These are phyloP conservation scores for Dyspetes luteomarginatus DNA, from an alignment of 2,888 invertebrate species.

Conservation along the genomic window DNA sequence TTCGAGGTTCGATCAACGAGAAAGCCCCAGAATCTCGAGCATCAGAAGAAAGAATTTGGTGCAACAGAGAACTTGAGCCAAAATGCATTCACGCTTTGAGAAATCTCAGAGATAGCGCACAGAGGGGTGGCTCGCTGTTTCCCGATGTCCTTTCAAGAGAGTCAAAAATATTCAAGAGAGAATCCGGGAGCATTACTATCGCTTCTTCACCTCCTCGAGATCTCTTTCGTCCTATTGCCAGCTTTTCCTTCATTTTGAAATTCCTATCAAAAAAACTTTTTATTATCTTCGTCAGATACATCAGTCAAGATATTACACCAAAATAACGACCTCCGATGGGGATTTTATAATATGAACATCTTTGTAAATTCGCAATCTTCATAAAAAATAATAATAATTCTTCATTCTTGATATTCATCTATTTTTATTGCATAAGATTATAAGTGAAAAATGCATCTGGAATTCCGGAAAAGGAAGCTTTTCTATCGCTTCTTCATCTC, in stretches of 20 bases:
- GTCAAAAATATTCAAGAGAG: not conserved
- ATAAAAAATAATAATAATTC: no score
- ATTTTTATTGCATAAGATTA: no score
- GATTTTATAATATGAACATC: no score
- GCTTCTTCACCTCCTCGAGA: not conserved
- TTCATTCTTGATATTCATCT: no score
- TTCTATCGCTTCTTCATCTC: not conserved
- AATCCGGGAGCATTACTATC: not conserved
- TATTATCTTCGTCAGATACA: not conserved
- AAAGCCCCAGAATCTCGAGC: not conserved
- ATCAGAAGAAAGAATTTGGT: not conserved
- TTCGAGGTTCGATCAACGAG: not conserved
- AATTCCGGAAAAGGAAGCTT: no score
- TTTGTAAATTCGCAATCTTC: no score
- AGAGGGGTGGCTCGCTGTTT: no score
- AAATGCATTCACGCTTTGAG: not conserved
- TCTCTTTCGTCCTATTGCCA: conserved; percentile 12
- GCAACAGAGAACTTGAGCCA: not conserved
- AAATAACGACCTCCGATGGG: no score
- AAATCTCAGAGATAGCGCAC: not conserved
- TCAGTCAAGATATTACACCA: no score
- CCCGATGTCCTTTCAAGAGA: no score
- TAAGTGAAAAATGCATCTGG: no score
- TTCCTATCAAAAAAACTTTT: conserved; percentile 20
- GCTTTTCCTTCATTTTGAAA: conserved; percentile 16